A percentile compares a stretch with the other conserved stretches of the same genome.
phyloP scores from a whole-genome alignment of 1,140 invertebrate genomes.

The Apis cerana region DNA sequence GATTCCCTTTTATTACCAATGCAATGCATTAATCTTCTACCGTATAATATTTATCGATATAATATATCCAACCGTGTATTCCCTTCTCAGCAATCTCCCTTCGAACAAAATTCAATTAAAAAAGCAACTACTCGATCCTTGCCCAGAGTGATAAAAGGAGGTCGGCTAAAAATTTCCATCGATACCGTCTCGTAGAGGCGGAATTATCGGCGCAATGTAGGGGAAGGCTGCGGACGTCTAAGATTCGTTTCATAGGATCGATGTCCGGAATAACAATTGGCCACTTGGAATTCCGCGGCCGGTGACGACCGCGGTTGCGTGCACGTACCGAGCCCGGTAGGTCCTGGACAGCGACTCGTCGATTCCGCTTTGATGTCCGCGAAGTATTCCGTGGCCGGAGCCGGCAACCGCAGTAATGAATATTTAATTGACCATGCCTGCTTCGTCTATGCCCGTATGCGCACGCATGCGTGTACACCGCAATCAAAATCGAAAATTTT shows the following conservation, averaged over 20 bases:
- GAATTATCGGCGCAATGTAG: constrained; percentile 38
- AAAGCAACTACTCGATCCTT: not conserved
- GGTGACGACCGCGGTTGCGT: constrained; percentile 51
- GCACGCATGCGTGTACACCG: constrained; percentile 1
- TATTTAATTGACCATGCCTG: constrained; percentile 54
- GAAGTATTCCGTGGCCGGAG: constrained; percentile 46
- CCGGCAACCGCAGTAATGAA: constrained; percentile 54
- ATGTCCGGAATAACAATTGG: constrained; percentile 52
- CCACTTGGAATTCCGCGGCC: constrained; percentile 58
- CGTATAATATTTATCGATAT: too few species aligned
- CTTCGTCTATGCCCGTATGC: not conserved
- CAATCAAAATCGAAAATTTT: constrained; percentile 34
- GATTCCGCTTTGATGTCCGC: constrained; percentile 62
- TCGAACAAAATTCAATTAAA: not conserved
- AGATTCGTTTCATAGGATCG: constrained; percentile 43
- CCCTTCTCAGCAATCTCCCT: too few species aligned
- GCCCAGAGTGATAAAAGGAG: not conserved
- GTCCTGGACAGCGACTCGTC: constrained; percentile 39
- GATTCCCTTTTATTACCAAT: too few species aligned
- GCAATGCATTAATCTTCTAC: too few species aligned
- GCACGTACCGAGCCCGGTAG: constrained; percentile 43
- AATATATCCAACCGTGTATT: too few species aligned
- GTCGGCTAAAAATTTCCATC: constrained; percentile 23
- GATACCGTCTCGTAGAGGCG: constrained; percentile 18
- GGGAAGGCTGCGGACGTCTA: constrained; percentile 29